Base-by-base conservation (phyloP, 2,888 invertebrate genomes). In the Rhingia campestris region DNA sequence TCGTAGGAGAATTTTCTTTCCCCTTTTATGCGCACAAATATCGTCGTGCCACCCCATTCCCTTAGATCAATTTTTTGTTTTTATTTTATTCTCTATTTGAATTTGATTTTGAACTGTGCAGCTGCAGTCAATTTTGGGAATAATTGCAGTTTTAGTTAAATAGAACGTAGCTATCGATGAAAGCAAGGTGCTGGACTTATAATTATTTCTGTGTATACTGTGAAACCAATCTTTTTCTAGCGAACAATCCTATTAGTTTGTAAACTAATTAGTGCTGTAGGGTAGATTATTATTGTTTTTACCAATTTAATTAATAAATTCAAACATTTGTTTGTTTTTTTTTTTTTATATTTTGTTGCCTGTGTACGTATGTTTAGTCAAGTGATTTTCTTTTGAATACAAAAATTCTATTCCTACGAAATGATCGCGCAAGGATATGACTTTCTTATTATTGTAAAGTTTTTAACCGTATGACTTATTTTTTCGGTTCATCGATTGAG, bases 1-100 rank as follows among this genome's bases (percentile, higher is more conserved):
- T 99, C 99, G 88, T 99, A 95, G 75, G 30, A 7, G 4, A 6
- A 63, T 32, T 14, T 12, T 47, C 12, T 39, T 22, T 22, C 6
- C 12, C 37, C 7, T 41, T 2, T 30, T 30, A 53, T 41, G 22
- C 43, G 45, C 63, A 64, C 45, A 53, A 3, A 53, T 41, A 61
- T 6, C 30, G 35, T 41, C 69, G 6, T 43, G 35, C 22, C 33
- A 32, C 51, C 56, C 14, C 14, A 45, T 56, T 45, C 41, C 79
- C 69, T 63, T 82, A 82, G 79, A 69, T 45, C 63, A 82, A 66
- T 58, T 58, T 22, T 77, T 77, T 61, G 45, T 63, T 53, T 69
- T 53, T 81, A 76, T 81, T 54, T 39, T 61, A 49, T 33, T 56
- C 30, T 54, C 30, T 51, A 33, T 47, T 41, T 43, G 54, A 32